Percentiles rank a stretch among this genome's conserved stretches.
Conservation (phyloP, 2,797 vertebrate species). For the Pelochelys cantorii region DNA sequence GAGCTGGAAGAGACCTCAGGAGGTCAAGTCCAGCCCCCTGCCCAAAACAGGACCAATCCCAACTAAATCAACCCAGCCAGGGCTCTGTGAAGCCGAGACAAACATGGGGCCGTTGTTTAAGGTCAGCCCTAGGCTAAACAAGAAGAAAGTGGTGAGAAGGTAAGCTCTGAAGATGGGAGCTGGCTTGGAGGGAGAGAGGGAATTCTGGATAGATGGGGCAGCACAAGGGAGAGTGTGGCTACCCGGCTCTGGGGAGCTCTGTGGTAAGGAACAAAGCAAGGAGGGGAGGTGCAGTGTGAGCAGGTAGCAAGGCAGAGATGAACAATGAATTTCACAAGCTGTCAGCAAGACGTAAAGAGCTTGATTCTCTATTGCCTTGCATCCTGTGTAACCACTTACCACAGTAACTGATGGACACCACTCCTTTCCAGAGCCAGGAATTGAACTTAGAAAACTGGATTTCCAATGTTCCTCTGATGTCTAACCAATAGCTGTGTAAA, state of each 20-base stretch:
- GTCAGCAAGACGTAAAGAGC: not conserved
- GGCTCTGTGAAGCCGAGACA: too few relatives aligned
- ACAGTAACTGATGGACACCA: not conserved
- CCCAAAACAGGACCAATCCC: too few relatives aligned
- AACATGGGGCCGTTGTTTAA: not conserved
- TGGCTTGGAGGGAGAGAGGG: not conserved
- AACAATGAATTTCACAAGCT: not conserved
- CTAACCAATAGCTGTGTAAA: not conserved
- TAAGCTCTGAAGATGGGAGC: not conserved
- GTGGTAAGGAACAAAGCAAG: not conserved
- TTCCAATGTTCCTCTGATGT: conserved; percentile 1
- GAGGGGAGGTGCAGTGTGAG: not conserved
- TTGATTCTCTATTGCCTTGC: not conserved
- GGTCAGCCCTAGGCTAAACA: not conserved
- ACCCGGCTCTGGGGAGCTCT: not conserved
- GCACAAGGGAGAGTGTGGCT: not conserved
- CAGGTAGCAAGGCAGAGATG: not conserved
- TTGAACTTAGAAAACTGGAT: conserved; percentile 7
- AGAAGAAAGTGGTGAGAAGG: not conserved
- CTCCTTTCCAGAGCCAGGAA: conserved; percentile 10
- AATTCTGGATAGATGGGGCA: not conserved
- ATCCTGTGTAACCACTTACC: not conserved
- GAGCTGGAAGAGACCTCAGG: too few relatives aligned
- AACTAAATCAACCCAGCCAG: too few relatives aligned
- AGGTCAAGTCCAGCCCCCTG: too few relatives aligned